Evolutionary conservation across 2,113 vertebrate genomes (phyloP), one percentile per base, ranked within the genome.

Genomic region (Promerops cafer): DNA sequence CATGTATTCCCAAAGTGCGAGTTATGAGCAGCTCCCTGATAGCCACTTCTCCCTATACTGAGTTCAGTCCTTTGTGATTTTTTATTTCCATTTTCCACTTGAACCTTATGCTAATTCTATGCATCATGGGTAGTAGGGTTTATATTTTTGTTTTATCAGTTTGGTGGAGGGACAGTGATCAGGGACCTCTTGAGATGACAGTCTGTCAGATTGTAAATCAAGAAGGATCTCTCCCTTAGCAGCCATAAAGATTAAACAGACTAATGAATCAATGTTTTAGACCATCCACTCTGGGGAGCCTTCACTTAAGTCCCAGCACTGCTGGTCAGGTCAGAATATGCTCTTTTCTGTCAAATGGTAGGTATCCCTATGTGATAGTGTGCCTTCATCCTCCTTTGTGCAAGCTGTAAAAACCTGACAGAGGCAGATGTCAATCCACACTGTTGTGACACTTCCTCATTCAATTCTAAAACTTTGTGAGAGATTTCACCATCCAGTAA

Each of bases 181-280:
- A 96, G 93, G 79, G 92, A 94, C 88, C 93, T 97, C 84, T 68
- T 94, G 90, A 97, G 90, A 92, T 93, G 95, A 94, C 82, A 97
- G 70, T 39, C 94, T 97, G 97, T 96, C 94, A 97, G 92, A 74
- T 0, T 94, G 91, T 92, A 97, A 96, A 95, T 97, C 92, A 97
- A 95, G 92, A 90, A 97, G 33, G 66, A 90, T 87, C 92, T 94
- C 83, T 97, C 54, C 90, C 75, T 96, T 92, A 96, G 81, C 69
- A 91, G 95, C 81, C 78, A 77, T 78, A 91, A 97, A 97, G 96
- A 96, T 97, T 97, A 98, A 98, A 97, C 88, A 95, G 96, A 97
- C 91, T 96, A 98, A 98, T 97, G 92, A 98, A 97, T 96, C 95
- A 95, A 71, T 96, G 63, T 83, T 95, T 97, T 90, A 87, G 87